These are phyloP conservation scores for Anseranas semipalmata DNA, from an alignment of 2,113 vertebrate genomes.

Conservation along the genomic window DNA sequence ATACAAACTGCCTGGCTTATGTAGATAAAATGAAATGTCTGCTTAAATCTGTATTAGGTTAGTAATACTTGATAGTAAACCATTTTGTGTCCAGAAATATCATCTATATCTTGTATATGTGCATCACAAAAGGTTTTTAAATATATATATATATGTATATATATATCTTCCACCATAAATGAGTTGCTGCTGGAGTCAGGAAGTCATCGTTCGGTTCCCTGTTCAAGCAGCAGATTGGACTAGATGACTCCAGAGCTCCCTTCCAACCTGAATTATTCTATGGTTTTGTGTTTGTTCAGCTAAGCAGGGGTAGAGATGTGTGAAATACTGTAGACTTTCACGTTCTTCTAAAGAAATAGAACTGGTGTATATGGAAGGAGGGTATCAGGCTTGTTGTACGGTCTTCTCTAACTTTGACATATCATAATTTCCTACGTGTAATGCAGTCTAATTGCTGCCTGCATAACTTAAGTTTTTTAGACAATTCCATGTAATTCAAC, in stretches of 20 bases:
- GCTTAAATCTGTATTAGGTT: not conserved
- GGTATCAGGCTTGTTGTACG: not conserved
- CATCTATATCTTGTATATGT: rapidly evolving
- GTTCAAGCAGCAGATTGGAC: not conserved
- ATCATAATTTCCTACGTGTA: not conserved
- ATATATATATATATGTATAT: too few species aligned
- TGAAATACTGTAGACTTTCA: not conserved
- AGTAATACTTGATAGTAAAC: not conserved
- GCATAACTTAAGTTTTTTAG: not conserved
- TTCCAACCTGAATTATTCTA: not conserved
- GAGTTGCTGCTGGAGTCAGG: not conserved
- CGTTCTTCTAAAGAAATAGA: not conserved
- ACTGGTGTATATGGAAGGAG: not conserved
- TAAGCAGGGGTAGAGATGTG: not conserved
- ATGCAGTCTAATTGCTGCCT: not conserved
- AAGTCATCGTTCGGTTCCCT: not conserved
- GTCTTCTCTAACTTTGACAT: not conserved
- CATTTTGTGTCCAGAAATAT: not conserved
- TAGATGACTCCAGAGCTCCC: not conserved
- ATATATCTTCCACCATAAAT: not conserved
- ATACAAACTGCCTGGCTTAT: not conserved
- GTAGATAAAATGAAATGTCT: not conserved
- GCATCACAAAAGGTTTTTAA: not conserved
- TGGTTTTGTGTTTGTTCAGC: not conserved
- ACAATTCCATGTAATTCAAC: not conserved